Conservation (phyloP, 2,797 vertebrate species). For the Enteromius thamalakanensis region DNA sequence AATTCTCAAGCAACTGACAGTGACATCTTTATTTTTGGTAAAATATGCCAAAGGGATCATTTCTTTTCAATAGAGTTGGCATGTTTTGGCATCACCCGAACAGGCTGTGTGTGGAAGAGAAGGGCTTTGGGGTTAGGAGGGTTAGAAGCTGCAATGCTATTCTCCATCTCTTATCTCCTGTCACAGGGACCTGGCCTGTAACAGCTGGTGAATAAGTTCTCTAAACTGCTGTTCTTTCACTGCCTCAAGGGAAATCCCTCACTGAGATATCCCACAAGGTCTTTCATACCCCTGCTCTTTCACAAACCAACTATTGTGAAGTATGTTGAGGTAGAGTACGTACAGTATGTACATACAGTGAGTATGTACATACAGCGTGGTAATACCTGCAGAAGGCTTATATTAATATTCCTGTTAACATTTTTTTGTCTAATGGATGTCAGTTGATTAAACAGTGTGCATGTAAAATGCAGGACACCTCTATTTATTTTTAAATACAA, state of each 20-base stretch:
- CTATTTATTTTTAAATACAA: background rate
- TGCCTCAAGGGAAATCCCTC: no score
- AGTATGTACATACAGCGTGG: background rate
- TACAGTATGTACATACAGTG: background rate
- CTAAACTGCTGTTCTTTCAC: no score
- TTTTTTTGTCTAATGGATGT: background rate
- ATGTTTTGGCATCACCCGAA: no score
- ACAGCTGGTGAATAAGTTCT: no score
- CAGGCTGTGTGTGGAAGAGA: no score
- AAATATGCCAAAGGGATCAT: no score
- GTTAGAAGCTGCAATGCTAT: no score
- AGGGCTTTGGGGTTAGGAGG: no score
- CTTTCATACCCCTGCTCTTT: background rate
- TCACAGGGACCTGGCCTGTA: no score
- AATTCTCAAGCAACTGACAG: background rate
- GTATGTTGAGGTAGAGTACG: background rate
- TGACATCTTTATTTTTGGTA: background rate
- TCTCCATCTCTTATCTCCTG: no score
- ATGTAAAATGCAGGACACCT: background rate
- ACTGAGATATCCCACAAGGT: background rate
- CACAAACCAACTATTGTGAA: background rate
- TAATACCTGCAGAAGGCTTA: background rate
- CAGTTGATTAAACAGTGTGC: background rate
- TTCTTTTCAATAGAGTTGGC: no score
- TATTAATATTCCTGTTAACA: background rate